phyloP scores from a whole-genome alignment of 30 jellyfish, hydroid and myxozoan genomes.

The Turritopsis dohrnii region DNA sequence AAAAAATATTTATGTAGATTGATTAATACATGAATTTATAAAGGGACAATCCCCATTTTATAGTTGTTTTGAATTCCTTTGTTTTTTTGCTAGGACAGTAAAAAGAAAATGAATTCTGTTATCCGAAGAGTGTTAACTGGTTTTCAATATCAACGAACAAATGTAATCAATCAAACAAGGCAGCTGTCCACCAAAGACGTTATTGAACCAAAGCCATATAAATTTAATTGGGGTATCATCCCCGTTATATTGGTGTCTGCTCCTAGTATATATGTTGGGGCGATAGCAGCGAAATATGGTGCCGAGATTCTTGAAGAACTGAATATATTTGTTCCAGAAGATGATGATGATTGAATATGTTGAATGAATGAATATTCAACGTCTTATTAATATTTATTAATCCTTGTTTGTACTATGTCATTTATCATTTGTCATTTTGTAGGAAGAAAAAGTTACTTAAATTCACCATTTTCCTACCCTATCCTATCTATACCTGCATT shows the following conservation, averaged over 20 bases:
- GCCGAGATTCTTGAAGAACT: constrained; percentile 84
- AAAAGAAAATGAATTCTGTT: not conserved
- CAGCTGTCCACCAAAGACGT: constrained; percentile 10
- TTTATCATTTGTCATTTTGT: not conserved
- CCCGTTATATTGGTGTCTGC: constrained; percentile 43
- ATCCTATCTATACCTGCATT: too few relatives aligned
- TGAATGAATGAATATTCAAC: not conserved
- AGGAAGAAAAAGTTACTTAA: too few relatives aligned
- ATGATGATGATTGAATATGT: constrained; percentile 56
- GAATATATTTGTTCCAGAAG: constrained; percentile 85
- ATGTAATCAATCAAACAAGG: not conserved
- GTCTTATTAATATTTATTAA: not conserved
- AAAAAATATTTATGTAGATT: too few relatives aligned
- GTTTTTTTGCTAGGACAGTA: not conserved
- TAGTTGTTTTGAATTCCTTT: too few relatives aligned
- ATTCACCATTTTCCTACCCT: too few relatives aligned
- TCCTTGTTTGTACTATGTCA: not conserved
- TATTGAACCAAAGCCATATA: constrained; percentile 46
- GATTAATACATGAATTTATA: too few relatives aligned
- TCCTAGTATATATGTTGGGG: constrained; percentile 66
- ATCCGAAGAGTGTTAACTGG: not conserved
- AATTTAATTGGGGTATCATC: constrained; percentile 48
- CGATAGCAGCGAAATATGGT: constrained; percentile 55
- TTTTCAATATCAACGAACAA: not conserved
- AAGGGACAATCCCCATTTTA: too few relatives aligned